These are phyloP conservation scores for Pelobates fuscus DNA, from an alignment of 2,113 vertebrate species.

Conservation along the genomic window DNA sequence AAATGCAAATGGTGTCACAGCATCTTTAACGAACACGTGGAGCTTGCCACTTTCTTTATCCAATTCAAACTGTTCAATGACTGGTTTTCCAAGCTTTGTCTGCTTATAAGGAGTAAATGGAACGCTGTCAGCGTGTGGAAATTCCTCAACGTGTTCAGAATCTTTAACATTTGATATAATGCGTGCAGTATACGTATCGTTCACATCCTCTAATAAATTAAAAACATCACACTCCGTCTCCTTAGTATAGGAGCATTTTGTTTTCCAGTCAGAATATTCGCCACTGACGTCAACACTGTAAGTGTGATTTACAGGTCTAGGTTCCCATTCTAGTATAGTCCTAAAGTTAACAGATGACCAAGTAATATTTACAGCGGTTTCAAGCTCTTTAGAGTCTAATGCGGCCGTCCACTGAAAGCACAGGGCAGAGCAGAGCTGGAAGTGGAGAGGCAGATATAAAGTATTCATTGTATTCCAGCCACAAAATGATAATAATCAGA, in stretches of 20 bases:
- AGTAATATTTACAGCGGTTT: constrained; percentile 75
- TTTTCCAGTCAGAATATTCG: constrained; percentile 53
- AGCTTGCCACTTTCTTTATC: constrained; percentile 59
- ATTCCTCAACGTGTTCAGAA: constrained; percentile 54
- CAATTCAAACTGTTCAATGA: constrained; percentile 65
- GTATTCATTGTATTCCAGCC: no score
- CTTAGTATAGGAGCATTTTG: constrained; percentile 66
- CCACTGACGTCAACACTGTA: constrained; percentile 88
- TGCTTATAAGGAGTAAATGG: constrained; percentile 80
- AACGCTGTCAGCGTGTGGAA: constrained; percentile 60
- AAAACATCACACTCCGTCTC: constrained; percentile 83
- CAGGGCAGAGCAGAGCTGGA: no score
- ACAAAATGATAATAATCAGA: no score
- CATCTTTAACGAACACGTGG: constrained; percentile 70
- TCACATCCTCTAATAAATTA: constrained; percentile 59
- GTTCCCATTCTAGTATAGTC: constrained; percentile 84
- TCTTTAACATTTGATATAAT: constrained; percentile 63
- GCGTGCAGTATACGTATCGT: constrained; percentile 70
- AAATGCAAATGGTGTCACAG: constrained; percentile 65
- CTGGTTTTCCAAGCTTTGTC: constrained; percentile 76
- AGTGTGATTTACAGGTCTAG: constrained; percentile 71
- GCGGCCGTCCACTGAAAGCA: no score
- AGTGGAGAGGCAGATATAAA: no score
- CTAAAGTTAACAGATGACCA: constrained; percentile 92
- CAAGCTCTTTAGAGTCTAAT: constrained; percentile 44